These are phyloP conservation scores for Lampris incognitus DNA, from an alignment of 2,113 vertebrate genomes.

Conservation along the genomic window DNA sequence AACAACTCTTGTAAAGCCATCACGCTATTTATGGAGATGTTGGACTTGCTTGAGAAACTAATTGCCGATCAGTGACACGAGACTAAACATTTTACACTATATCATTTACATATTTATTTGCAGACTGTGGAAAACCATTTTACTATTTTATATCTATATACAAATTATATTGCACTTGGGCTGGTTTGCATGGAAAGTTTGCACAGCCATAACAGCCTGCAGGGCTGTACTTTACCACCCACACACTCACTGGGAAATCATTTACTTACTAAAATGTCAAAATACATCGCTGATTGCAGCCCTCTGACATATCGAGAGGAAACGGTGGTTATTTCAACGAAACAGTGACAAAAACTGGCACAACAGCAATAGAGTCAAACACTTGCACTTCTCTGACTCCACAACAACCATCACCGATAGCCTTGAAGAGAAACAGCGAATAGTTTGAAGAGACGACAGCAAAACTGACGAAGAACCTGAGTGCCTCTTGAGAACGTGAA, in stretches of 20 bases:
- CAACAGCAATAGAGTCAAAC: too few species aligned
- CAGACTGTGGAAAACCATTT: background rate
- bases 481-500: too few species aligned
- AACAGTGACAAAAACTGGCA: too few species aligned
- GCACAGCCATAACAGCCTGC: background rate
- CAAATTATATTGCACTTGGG: too few species aligned
- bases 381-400: too few species aligned
- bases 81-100: background rate
- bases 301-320: background rate
- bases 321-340: background rate
- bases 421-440: too few species aligned
- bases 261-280: background rate
- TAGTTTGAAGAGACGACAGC: too few species aligned
- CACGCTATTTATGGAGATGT: background rate
- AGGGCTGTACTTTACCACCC: background rate
- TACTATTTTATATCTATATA: background rate
- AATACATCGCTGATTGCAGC: background rate
- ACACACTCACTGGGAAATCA: background rate
- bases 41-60: too few species aligned
- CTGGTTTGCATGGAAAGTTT: conserved; percentile 30
- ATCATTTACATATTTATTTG: conserved; percentile 9
- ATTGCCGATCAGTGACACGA: background rate
- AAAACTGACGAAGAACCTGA: too few species aligned
- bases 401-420: too few species aligned
- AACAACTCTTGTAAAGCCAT: background rate